Evolutionary conservation across 2,888 invertebrate species (phyloP), one percentile per base, ranked within the genome.

Genomic region (Hesperia comma): DNA sequence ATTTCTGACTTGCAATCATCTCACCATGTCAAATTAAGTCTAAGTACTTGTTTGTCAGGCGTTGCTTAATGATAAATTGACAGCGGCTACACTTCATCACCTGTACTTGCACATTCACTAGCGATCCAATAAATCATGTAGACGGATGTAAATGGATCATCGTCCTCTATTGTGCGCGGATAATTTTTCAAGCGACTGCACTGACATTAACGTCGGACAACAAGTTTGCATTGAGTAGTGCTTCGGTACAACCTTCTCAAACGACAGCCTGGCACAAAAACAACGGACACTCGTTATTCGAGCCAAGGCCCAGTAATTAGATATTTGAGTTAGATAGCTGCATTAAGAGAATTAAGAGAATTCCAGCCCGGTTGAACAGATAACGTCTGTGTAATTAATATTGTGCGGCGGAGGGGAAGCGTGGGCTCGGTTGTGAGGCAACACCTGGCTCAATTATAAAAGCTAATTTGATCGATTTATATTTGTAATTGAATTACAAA

Each of bases 231-330:
- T 92, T 92, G 90, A 91, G 79, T 79, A 77, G 74, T 82, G 83
- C 82, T 81, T 81, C 77, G 79, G 82, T 82, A 83, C 87, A 92
- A 88, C 92, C 92, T 92, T 92, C 92, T 92, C 85, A 82, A 87
- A 88, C 90, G 90, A 91, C 92, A 91, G 90, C 84, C 77, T 80
- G 79, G 84, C 80, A 86, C 85, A 87, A 90, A 89, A 92, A 90
- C 88, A 87, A 88, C 91, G 83, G 86, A 86, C 89, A 85, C 84
- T 81, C 82, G 88, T 90, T 89, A 91, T 92, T 90, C 87, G 74
- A 92, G 90, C 90, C 92, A 92, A 92, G 92, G 92, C 88, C 84
- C 85, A 81, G 88, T 86, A 90, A 90, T 87, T 81, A 90, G 90
- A 91, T 90, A 90, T 87, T 86, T 85, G 80, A 77, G 80, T 85